Evolutionary conservation across 2,797 vertebrate species (phyloP).

Genomic region (Steatocranus sp.): DNA sequence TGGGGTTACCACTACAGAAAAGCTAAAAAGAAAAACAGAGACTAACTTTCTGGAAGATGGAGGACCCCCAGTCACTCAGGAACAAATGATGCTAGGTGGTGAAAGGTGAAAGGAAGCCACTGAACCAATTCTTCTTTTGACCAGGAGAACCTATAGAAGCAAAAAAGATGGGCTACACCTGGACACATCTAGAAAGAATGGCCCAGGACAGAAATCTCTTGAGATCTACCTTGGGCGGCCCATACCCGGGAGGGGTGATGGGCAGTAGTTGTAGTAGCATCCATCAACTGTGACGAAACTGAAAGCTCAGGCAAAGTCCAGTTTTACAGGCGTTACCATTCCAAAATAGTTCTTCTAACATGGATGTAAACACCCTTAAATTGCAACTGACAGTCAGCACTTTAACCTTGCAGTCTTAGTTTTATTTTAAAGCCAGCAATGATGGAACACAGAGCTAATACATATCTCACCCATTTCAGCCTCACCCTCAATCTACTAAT

Average conservation of each 20-base stretch:
- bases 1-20: background rate
- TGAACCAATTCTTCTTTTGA: background rate
- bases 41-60: background rate
- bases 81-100: background rate
- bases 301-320: background rate
- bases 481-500: slow-evolving; percentile 1
- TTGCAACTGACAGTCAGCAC: background rate
- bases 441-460: background rate
- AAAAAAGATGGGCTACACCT: background rate
- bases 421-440: background rate
- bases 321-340: background rate
- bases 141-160: background rate
- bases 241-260: background rate
- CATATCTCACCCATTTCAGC: background rate
- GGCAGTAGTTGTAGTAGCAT: background rate
- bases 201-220: background rate
- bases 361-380: background rate
- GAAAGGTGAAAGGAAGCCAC: background rate
- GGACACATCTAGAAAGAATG: background rate
- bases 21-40: background rate
- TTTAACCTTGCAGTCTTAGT: background rate
- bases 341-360: background rate
- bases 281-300: background rate
- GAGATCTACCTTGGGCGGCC: background rate
- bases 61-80: background rate